Percentiles rank a stretch among this genome's conserved stretches.
phyloP scores from a whole-genome alignment of 1,140 invertebrate species.

The Agraylea sexmaculata region DNA sequence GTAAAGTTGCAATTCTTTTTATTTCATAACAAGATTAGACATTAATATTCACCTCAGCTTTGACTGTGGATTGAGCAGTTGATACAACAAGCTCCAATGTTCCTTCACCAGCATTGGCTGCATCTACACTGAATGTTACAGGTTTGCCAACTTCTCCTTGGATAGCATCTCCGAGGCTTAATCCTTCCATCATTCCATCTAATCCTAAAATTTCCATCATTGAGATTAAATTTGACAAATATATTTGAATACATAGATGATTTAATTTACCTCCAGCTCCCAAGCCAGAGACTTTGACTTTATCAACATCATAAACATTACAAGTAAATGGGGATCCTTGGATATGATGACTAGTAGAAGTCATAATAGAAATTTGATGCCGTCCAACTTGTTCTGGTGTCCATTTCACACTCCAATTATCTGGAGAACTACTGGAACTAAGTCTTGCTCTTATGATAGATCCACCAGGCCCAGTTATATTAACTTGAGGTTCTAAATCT shows the following conservation, averaged over 20 bases:
- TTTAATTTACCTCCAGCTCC: slow-evolving; percentile 29
- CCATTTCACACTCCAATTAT: slow-evolving; percentile 62
- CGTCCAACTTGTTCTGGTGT: slow-evolving; percentile 75
- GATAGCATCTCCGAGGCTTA: slow-evolving; percentile 40
- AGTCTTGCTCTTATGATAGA: slow-evolving; percentile 56
- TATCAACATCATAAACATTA: slow-evolving; percentile 83
- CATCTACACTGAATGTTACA: slow-evolving; percentile 87
- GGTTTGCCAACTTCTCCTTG: slow-evolving; percentile 67
- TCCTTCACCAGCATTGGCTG: slow-evolving; percentile 89
- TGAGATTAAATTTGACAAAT: background rate
- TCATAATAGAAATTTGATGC: slow-evolving; percentile 67
- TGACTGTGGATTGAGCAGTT: slow-evolving; percentile 76
- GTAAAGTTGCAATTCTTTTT: no score
- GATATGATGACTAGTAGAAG: slow-evolving; percentile 57
- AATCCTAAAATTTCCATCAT: slow-evolving; percentile 25
- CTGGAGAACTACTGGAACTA: slow-evolving; percentile 42
- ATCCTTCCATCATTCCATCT: slow-evolving; percentile 38
- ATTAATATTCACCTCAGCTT: slow-evolving; percentile 54
- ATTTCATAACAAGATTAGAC: no score
- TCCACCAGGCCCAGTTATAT: slow-evolving; percentile 67
- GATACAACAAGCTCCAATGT: slow-evolving; percentile 91
- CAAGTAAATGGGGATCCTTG: slow-evolving; percentile 86
- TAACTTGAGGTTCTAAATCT: slow-evolving; percentile 52
- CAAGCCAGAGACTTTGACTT: slow-evolving; percentile 69
- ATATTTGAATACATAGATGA: background rate